Conservation (phyloP, 2,888 invertebrate species). For the Muschampia staudingeri region DNA sequence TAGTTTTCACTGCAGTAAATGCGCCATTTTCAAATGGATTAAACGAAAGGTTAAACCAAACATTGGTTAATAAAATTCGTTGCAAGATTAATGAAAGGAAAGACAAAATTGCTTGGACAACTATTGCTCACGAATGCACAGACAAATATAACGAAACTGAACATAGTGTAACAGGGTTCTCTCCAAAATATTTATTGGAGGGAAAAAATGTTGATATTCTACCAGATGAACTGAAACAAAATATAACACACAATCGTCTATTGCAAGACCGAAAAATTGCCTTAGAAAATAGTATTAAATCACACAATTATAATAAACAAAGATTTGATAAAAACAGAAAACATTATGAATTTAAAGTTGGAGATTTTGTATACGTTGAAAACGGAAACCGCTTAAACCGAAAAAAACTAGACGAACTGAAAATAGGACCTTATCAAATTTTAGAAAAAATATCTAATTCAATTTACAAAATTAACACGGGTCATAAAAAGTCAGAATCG, state of each 20-base stretch:
- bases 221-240: not conserved
- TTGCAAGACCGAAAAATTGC: not conserved
- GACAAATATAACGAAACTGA: not conserved
- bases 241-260: not conserved
- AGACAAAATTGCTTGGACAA: not conserved
- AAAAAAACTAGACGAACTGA: not conserved
- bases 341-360: not conserved
- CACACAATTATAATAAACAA: constrained; percentile 2
- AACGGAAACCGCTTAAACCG: not conserved
- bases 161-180: not conserved
- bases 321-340: constrained; percentile 1
- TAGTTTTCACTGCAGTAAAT: not conserved
- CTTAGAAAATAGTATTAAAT: not conserved
- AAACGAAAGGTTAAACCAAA: not conserved
- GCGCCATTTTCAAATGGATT: not conserved
- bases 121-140: not conserved
- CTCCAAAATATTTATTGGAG: not conserved
- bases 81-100: not conserved
- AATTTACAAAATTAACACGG: not conserved
- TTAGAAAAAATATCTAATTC: not conserved
- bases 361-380: not conserved
- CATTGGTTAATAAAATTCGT: not conserved
- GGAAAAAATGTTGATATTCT: not conserved
- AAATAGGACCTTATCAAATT: not conserved
- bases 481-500: constrained; percentile 3